These are phyloP conservation scores for crab-eating macaque (Macaca fascicularis) DNA, from an alignment of 2,113 vertebrate species.

Conservation along the genomic window DNA sequence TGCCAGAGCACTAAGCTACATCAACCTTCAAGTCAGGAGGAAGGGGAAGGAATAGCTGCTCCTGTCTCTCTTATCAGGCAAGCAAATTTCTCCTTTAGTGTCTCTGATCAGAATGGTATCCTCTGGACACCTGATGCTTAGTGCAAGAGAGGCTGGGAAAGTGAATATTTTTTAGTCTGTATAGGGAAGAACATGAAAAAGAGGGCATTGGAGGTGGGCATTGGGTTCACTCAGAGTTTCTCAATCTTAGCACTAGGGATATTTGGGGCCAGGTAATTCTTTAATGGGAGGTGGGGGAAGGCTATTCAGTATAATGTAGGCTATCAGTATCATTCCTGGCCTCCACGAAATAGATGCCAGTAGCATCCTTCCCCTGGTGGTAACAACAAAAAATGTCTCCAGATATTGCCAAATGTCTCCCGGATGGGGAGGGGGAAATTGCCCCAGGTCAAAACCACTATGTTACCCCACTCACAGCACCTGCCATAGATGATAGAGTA, in stretches of 20 bases:
- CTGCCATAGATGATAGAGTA: too few relatives aligned
- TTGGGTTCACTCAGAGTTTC: background rate
- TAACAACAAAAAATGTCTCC: background rate
- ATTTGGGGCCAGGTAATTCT: background rate
- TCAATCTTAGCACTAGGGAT: background rate
- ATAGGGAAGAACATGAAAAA: background rate
- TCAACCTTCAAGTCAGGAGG: background rate
- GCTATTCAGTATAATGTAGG: background rate
- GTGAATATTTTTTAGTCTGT: background rate
- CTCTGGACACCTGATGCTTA: background rate
- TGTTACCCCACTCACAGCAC: background rate
- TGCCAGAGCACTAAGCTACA: background rate
- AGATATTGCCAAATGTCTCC: background rate
- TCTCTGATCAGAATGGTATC: background rate
- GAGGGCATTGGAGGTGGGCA: background rate
- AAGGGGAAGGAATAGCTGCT: background rate
- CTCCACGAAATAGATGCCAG: background rate
- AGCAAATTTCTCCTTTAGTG: background rate
- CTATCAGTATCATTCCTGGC: background rate
- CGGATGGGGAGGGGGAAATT: accelerated
- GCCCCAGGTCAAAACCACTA: background rate
- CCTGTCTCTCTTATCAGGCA: background rate
- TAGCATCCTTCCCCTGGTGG: accelerated
- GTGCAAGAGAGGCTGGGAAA: background rate
- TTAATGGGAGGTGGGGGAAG: too few relatives aligned